phyloP scores from a whole-genome alignment of 2,888 invertebrate species.

The Aspidiotus destructor region DNA sequence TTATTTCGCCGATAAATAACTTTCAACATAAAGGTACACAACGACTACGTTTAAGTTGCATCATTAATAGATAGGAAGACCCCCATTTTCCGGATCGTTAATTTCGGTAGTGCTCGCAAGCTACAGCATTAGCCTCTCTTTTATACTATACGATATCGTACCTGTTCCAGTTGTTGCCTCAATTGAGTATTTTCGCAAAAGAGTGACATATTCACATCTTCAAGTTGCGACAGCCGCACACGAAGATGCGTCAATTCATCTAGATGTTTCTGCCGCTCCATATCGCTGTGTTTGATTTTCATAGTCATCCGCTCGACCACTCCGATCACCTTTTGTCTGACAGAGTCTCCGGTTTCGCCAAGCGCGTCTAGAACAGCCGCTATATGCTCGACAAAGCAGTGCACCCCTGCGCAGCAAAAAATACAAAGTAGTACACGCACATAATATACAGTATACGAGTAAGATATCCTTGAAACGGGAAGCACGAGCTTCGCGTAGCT shows the following conservation, averaged over 20 bases:
- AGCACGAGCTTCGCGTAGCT: too few relatives aligned
- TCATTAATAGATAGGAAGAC: not conserved
- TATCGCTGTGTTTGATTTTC: constrained; percentile 38
- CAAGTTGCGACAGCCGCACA: constrained; percentile 10
- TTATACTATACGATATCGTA: not conserved
- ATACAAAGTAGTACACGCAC: not conserved
- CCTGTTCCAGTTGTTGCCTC: constrained; percentile 33
- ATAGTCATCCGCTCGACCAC: constrained; percentile 39
- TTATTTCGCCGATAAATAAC: not conserved
- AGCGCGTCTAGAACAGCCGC: constrained; percentile 40
- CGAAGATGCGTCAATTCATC: constrained; percentile 24
- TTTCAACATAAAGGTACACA: not conserved
- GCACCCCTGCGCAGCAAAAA: constrained; percentile 13
- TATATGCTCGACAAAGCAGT: constrained; percentile 40
- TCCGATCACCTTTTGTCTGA: constrained; percentile 39
- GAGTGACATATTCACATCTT: constrained; percentile 33
- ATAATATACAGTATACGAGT: not conserved
- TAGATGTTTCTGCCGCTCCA: constrained; percentile 33
- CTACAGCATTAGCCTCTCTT: not conserved
- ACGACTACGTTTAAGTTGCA: not conserved
- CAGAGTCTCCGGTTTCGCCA: constrained; percentile 39
- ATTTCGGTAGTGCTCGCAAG: not conserved
- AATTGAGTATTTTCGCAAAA: constrained; percentile 32
- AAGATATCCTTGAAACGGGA: too few relatives aligned
- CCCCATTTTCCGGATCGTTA: not conserved